Evolutionary conservation across 2,888 invertebrate genomes (phyloP).

Genomic region (Melanchra persicariae): DNA sequence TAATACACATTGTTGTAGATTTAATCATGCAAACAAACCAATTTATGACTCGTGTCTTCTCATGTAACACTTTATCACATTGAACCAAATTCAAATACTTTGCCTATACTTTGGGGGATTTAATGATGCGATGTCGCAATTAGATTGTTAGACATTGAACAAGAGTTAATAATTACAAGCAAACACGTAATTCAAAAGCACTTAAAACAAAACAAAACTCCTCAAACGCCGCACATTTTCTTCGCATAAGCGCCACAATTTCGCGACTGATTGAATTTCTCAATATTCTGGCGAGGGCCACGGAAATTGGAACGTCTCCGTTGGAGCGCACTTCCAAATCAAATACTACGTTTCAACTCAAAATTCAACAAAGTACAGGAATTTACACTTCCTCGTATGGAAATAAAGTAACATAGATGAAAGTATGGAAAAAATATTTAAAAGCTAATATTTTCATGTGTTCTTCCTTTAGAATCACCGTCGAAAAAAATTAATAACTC

Average conservation of each 20-base stretch:
- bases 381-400: constrained; percentile 21
- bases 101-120: no score
- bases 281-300: constrained; percentile 31
- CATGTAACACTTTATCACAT: no score
- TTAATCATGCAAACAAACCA: no score
- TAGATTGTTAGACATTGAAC: no score
- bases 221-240: not conserved
- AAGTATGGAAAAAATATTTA: not conserved
- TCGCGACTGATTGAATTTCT: constrained; percentile 51
- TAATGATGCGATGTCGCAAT: no score
- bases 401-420: not conserved
- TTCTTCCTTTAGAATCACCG: no score
- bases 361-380: constrained; percentile 30
- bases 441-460: not conserved
- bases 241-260: constrained; percentile 34
- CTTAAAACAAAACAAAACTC: not conserved
- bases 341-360: constrained; percentile 36
- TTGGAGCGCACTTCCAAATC: constrained; percentile 23
- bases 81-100: no score
- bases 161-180: no score
- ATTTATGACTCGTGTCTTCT: no score
- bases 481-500: no score
- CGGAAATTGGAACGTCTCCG: constrained; percentile 61
- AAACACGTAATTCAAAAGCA: not conserved
- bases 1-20: no score